Percentiles rank a stretch among this genome's conserved stretches.
Evolutionary conservation across 2,888 invertebrate species (phyloP).

Genomic region (Halocaridina rubra): DNA sequence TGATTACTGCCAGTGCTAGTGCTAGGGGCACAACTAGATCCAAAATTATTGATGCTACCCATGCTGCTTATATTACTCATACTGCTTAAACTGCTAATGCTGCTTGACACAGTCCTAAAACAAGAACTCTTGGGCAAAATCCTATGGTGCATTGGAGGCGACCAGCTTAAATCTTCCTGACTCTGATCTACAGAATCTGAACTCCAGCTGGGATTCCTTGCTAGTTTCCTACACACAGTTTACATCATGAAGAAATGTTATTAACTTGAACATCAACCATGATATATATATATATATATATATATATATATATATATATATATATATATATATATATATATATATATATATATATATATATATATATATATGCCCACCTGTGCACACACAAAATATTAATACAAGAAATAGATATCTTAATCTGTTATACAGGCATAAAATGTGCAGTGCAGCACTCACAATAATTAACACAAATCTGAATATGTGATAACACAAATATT

Average conservation of each 20-base stretch:
- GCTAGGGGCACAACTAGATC: neutral
- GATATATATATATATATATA: neutral
- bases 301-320: neutral
- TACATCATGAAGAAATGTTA: no score
- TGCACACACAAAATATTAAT: neutral
- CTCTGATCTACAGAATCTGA: slow-evolving; percentile 33
- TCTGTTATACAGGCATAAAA: no score
- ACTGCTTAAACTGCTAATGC: slow-evolving; percentile 22
- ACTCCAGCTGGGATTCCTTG: slow-evolving; percentile 28
- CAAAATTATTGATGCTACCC: slow-evolving; percentile 9
- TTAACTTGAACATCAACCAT: neutral
- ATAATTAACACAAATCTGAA: no score
- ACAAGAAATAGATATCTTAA: neutral
- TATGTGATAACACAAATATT: no score
- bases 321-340: neutral
- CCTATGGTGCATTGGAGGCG: neutral
- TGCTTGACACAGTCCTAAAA: slow-evolving; percentile 27
- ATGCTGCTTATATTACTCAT: neutral
- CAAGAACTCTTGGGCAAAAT: slow-evolving; percentile 13
- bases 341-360: neutral
- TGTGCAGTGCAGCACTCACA: no score
- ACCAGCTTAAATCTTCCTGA: slow-evolving; percentile 3
- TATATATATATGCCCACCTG: neutral
- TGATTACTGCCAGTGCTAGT: neutral
- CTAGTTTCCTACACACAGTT: neutral